Conservation (phyloP, 2,113 vertebrate species). For the Istiophorus platypterus region DNA sequence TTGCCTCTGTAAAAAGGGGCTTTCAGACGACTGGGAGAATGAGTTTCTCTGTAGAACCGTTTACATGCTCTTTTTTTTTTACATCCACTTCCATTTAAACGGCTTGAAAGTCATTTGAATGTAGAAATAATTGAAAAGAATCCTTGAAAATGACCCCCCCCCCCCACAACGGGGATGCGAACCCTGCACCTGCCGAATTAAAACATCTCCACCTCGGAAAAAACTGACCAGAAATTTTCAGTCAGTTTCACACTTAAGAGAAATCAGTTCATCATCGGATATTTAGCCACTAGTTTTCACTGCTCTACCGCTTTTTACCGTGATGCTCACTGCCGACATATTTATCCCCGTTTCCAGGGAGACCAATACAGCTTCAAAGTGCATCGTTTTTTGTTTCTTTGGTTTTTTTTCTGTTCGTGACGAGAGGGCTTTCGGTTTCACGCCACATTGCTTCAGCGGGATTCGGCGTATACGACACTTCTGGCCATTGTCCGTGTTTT, state of each 20-base stretch:
- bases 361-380: too few relatives aligned
- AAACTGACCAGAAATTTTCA: background rate
- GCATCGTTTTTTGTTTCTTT: too few relatives aligned
- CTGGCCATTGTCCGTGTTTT: too few relatives aligned
- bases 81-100: background rate
- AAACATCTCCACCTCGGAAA: background rate
- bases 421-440: too few relatives aligned
- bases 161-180: too few relatives aligned
- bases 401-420: too few relatives aligned
- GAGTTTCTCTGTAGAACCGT: conserved; percentile 16
- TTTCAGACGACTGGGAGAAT: conserved; percentile 4
- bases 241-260: too few relatives aligned
- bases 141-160: background rate
- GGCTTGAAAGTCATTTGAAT: conserved; percentile 7
- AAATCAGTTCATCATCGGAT: background rate
- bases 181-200: background rate
- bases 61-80: conserved; percentile 24
- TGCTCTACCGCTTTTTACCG: background rate
- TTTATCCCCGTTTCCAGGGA: background rate
- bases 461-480: too few relatives aligned
- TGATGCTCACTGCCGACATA: background rate
- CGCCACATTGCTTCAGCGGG: too few relatives aligned
- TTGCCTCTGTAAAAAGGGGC: conserved; percentile 28
- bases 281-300: too few relatives aligned
- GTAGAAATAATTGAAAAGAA: background rate